Conservation (phyloP, 2,797 vertebrate species). For the Anguilla marmorata region DNA sequence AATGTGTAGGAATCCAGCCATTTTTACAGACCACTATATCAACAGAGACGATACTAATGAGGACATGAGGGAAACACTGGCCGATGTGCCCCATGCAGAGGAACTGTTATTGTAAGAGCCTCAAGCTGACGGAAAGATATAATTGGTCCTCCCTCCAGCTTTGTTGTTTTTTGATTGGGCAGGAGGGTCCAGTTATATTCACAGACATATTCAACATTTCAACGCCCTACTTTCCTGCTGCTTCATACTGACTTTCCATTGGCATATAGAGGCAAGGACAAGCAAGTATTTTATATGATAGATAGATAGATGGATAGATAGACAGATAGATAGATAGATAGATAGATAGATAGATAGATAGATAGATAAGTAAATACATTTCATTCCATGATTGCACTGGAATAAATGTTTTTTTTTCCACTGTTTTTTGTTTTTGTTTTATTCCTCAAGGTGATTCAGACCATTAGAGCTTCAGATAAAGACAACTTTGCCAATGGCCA, state of each 20-base stretch:
- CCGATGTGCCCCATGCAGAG: neutral
- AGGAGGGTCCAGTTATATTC: neutral
- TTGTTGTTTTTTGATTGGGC: neutral
- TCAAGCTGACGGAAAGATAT: neutral
- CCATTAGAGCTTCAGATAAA: constrained; percentile 81
- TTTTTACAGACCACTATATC: neutral
- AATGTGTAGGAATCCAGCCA: neutral
- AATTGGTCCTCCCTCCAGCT: neutral
- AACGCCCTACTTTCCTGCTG: neutral
- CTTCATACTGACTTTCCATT: neutral
- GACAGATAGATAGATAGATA: too few relatives aligned
- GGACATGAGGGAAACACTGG: neutral
- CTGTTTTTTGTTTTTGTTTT: neutral
- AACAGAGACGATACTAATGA: neutral
- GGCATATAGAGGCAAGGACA: neutral
- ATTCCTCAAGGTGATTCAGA: constrained; percentile 82
- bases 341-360: neutral
- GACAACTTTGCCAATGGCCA: constrained; percentile 87
- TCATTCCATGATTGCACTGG: neutral
- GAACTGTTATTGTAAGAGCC: neutral
- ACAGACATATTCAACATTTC: neutral
- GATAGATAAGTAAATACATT: neutral
- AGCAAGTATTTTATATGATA: neutral
- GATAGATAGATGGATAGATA: neutral
- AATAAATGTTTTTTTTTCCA: neutral